Conservation (phyloP, 2,888 invertebrate genomes). For the Callinectes sapidus region DNA sequence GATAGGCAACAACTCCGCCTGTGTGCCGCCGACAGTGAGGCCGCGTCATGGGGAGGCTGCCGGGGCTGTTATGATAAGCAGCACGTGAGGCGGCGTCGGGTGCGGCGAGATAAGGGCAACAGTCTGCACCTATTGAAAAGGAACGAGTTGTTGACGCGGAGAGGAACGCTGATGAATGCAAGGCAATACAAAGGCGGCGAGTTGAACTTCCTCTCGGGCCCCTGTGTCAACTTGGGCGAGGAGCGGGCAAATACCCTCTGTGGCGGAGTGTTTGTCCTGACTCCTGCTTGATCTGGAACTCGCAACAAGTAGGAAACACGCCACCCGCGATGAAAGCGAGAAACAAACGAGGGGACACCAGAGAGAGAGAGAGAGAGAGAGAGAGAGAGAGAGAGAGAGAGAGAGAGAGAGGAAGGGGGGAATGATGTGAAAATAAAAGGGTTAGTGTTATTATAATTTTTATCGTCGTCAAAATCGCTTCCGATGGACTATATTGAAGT, state of each 20-base stretch:
- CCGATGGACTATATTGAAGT: not conserved
- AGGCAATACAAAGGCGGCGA: conserved; percentile 29
- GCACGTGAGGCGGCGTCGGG: not conserved
- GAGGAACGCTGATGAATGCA: conserved; percentile 29
- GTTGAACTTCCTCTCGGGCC: conserved; percentile 23
- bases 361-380: conserved; percentile 26
- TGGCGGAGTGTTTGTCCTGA: conserved; percentile 22
- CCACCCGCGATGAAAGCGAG: conserved; percentile 8
- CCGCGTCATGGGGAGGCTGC: conserved; percentile 4
- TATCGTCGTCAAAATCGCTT: conserved; percentile 9
- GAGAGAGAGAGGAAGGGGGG: not conserved
- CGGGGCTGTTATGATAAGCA: conserved; percentile 18
- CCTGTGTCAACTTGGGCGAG: conserved; percentile 29
- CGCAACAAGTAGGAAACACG: conserved; percentile 29
- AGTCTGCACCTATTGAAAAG: conserved; percentile 19
- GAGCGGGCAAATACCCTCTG: conserved; percentile 29
- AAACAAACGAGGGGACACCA: not conserved
- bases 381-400: not conserved
- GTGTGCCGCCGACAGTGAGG: not conserved
- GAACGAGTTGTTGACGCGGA: conserved; percentile 21
- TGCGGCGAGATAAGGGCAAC: conserved; percentile 7
- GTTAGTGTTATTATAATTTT: not conserved
- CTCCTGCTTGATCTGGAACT: conserved; percentile 22
- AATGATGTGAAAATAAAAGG: not conserved
- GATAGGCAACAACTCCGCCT: conserved; percentile 12